phyloP scores from a whole-genome alignment of 2,113 vertebrate genomes.

The Alosa alosa region DNA sequence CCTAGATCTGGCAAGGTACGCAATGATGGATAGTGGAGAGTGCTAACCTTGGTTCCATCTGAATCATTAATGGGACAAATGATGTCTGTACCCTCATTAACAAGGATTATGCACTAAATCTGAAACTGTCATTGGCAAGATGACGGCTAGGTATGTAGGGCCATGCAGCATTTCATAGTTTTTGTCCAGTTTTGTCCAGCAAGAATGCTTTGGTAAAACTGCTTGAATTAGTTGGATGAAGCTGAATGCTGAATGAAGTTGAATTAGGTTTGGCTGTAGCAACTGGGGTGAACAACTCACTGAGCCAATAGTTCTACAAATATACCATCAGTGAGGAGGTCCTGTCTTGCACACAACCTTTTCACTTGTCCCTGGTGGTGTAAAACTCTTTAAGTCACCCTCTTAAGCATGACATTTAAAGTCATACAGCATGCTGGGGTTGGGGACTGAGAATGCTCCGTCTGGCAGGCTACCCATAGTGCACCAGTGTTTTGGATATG shows the following conservation, averaged over 20 bases:
- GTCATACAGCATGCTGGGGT: background rate
- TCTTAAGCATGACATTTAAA: conserved; percentile 16
- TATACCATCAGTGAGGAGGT: background rate
- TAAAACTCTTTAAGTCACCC: background rate
- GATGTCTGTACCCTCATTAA: background rate
- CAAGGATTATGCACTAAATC: background rate
- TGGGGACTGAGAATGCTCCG: background rate
- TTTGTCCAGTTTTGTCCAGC: background rate
- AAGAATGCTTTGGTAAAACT: background rate
- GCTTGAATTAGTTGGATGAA: background rate
- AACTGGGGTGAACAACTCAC: background rate
- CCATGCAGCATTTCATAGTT: background rate
- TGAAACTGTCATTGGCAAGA: background rate
- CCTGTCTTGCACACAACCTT: background rate
- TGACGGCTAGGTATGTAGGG: background rate
- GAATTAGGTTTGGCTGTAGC: background rate
- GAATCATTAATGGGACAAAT: background rate
- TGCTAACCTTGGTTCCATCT: background rate
- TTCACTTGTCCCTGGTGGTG: conserved; percentile 2
- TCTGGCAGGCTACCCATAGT: background rate
- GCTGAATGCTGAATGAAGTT: too few relatives aligned
- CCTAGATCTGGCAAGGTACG: background rate
- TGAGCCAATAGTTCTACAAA: background rate
- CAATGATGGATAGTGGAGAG: background rate
- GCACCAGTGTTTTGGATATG: background rate